Conservation (phyloP, 2,888 invertebrate species). For the Lordiphosa andalusiaca region DNA sequence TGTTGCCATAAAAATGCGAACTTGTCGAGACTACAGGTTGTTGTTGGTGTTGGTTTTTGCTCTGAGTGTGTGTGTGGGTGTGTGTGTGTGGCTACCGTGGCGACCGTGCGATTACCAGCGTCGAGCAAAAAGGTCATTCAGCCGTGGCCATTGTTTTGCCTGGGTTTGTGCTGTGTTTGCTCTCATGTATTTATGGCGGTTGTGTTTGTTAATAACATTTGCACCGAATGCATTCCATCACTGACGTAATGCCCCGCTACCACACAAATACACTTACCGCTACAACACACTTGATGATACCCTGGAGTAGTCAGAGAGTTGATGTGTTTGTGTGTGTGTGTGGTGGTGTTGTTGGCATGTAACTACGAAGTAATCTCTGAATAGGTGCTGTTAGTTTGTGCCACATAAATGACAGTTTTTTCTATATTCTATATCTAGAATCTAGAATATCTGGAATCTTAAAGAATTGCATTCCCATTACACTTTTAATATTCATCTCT, state of each 20-base stretch:
- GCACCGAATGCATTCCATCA: constrained; percentile 50
- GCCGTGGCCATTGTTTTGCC: constrained; percentile 32
- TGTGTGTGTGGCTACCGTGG: constrained; percentile 22
- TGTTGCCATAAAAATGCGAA: constrained; percentile 54
- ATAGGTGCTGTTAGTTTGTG: too few species aligned
- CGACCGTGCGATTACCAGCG: constrained; percentile 37
- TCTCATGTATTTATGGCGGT: constrained; percentile 35
- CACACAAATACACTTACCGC: constrained; percentile 22
- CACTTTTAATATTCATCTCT: too few species aligned
- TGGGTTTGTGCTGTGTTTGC: constrained; percentile 10
- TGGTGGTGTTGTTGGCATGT: too few species aligned
- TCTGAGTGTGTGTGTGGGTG: neutral
- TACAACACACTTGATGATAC: too few species aligned
- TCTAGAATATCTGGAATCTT: too few species aligned
- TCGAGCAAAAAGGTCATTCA: constrained; percentile 50
- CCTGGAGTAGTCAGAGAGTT: too few species aligned
- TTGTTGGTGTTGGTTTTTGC: too few species aligned
- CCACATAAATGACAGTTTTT: too few species aligned
- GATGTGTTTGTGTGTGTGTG: too few species aligned
- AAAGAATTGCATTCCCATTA: too few species aligned
- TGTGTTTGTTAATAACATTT: constrained; percentile 59
- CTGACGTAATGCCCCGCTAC: constrained; percentile 39
- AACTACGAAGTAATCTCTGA: too few species aligned
- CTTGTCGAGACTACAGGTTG: constrained; percentile 25
- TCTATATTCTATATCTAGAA: too few species aligned